Evolutionary conservation across 2,113 vertebrate genomes (phyloP), one percentile per base, ranked within the genome.

Genomic region (Epinephelus moara): DNA sequence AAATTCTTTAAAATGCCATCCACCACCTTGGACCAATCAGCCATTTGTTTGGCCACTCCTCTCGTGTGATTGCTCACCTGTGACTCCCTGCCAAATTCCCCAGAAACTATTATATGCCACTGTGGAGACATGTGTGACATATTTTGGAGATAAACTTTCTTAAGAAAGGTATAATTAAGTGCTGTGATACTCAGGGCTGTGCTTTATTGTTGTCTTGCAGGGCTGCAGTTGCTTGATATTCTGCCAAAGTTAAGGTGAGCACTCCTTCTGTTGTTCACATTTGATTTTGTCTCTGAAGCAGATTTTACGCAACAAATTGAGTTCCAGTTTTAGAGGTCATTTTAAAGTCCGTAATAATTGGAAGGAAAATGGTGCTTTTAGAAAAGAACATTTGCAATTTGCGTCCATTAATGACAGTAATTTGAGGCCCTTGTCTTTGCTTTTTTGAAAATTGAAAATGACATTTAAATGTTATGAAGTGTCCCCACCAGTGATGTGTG

Each of bases 241-340:
- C 94, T 99, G 86, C 96, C 96, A 21, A 97, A 97, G 82, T 94
- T 99, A 55, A 96, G 97, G 98, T 99, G 94, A 96, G 96, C 18
- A n/a, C 70, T 55, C 40, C 18, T 4, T 74, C 69, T 70, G 7
- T 42, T 72, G 33, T 81, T 81, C 42, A 52, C 23, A 50, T 59
- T 77, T 81, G 0, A 77, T 81, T 68, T 42, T 3, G 23, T 45
- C 14, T 47, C 49, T 23, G 14, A 70, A 76, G 42, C 30, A 70
- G 33, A 61, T 40, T 60, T 82, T 57, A 49, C 13, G 1, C 18
- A 55, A 53, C 70, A 8, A 18, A 45, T 37, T 53, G 42, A 2
- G 12, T 62, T 71, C 2, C 11, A 55, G 0, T 71, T 70, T 18
- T 23, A 30, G 18, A 55, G 4, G 53, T 68, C 27, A 23, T 30